Percentiles rank a stretch among this genome's conserved stretches.
Evolutionary conservation across 2,888 invertebrate genomes (phyloP).

Genomic region (Drosophila ustulata): DNA sequence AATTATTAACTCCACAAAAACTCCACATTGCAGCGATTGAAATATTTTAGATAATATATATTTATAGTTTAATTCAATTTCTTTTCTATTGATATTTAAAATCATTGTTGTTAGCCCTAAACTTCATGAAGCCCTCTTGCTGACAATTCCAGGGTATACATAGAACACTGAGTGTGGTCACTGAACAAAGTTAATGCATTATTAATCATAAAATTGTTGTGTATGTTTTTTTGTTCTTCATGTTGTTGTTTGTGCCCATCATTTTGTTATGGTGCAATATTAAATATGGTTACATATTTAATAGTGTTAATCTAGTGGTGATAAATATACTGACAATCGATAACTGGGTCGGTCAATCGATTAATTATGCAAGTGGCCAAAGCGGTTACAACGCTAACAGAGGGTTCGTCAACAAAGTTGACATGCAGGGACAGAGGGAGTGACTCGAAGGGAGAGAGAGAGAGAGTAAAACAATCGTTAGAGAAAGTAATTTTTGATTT

Average conservation of each 20-base stretch:
- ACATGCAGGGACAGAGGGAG: background rate
- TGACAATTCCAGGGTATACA: constrained; percentile 18
- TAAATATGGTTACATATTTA: constrained; percentile 67
- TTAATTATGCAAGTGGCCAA: constrained; percentile 30
- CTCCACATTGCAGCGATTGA: too few species aligned
- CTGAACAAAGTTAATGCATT: constrained; percentile 61
- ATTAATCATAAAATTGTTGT: constrained; percentile 62
- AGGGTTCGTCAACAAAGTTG: background rate
- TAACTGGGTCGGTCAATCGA: constrained; percentile 42
- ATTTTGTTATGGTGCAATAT: constrained; percentile 57
- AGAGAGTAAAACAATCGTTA: background rate
- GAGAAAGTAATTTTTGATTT: too few species aligned
- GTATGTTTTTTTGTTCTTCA: constrained; percentile 15
- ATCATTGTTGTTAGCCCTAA: too few species aligned
- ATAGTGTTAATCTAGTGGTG: constrained; percentile 56
- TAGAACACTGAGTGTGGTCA: background rate
- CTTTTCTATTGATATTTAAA: too few species aligned
- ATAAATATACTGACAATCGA: constrained; percentile 59
- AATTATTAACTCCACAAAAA: too few species aligned
- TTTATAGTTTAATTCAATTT: too few species aligned
- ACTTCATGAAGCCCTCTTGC: background rate
- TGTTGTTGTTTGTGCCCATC: constrained; percentile 27
- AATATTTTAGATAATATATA: too few species aligned
- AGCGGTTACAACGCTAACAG: background rate
- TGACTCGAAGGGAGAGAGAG: too few species aligned